These are phyloP conservation scores for Calidris pygmaea DNA, from an alignment of 2,113 vertebrate genomes.

Conservation along the genomic window DNA sequence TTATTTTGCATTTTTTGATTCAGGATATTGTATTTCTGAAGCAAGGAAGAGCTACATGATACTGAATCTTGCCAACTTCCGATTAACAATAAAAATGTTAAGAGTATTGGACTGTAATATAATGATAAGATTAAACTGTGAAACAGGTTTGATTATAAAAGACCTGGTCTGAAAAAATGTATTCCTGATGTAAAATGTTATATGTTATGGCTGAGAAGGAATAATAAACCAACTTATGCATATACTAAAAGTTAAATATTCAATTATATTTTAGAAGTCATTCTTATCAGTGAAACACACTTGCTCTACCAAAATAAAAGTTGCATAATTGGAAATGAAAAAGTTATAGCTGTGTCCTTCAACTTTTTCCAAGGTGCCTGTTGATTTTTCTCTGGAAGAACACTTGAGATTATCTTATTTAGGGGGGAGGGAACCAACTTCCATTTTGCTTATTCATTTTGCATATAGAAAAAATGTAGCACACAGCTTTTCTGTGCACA, in stretches of 20 bases:
- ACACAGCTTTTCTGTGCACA: background rate
- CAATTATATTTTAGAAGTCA: conserved; percentile 25
- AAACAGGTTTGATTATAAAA: conserved; percentile 35
- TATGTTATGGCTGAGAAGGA: background rate
- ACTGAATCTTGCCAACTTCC: conserved; percentile 17
- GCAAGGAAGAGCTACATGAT: conserved; percentile 28
- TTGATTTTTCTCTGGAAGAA: background rate
- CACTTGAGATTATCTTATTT: background rate
- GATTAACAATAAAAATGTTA: conserved; percentile 36
- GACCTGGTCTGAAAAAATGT: background rate
- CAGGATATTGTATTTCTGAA: conserved; percentile 58
- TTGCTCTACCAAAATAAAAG: conserved; percentile 55
- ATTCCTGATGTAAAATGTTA: conserved; percentile 13
- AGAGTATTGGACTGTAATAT: conserved; percentile 37
- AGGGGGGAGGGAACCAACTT: accelerated
- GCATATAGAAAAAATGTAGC: background rate
- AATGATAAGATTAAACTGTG: conserved; percentile 56
- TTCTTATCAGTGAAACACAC: conserved; percentile 51
- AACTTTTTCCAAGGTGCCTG: conserved; percentile 16
- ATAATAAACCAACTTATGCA: conserved; percentile 32
- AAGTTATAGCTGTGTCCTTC: conserved; percentile 34
- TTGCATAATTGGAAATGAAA: conserved; percentile 46
- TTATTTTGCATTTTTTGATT: background rate
- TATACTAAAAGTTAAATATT: conserved; percentile 48
- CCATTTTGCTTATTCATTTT: background rate